A percentile compares a stretch with the other conserved stretches of the same genome.
Evolutionary conservation across 2,797 vertebrate species (phyloP).

Genomic region (Dromococcyx pavoninus): DNA sequence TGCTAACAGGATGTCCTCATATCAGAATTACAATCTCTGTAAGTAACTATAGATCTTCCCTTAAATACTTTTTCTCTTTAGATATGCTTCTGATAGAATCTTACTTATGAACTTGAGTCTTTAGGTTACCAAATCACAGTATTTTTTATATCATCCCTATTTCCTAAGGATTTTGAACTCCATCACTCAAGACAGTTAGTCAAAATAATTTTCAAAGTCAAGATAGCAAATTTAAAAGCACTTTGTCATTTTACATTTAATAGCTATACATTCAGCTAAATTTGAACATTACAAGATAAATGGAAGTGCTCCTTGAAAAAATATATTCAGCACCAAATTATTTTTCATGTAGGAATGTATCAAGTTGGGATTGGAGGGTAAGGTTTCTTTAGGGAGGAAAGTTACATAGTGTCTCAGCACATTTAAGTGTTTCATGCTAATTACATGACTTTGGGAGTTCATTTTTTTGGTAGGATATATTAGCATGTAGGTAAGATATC

Average conservation of each 20-base stretch:
- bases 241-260: not conserved
- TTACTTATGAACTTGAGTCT: not conserved
- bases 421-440: not conserved
- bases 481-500: not conserved
- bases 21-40: not conserved
- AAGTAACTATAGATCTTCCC: not conserved
- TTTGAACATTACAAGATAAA: not conserved
- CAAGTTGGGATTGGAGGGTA: not conserved
- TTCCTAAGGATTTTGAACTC: not conserved
- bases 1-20: not conserved
- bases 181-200: not conserved
- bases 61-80: not conserved
- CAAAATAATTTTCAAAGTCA: not conserved
- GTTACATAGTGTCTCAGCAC: not conserved
- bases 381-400: not conserved
- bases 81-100: not conserved
- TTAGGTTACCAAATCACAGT: not conserved
- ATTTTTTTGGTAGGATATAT: not conserved
- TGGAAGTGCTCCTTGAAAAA: not conserved
- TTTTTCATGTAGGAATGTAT: not conserved
- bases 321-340: not conserved
- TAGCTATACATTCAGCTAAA: not conserved
- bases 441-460: not conserved
- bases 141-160: not conserved
- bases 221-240: not conserved